Evolutionary conservation across 2,888 invertebrate species (phyloP).

Genomic region (Conomelus anceps): DNA sequence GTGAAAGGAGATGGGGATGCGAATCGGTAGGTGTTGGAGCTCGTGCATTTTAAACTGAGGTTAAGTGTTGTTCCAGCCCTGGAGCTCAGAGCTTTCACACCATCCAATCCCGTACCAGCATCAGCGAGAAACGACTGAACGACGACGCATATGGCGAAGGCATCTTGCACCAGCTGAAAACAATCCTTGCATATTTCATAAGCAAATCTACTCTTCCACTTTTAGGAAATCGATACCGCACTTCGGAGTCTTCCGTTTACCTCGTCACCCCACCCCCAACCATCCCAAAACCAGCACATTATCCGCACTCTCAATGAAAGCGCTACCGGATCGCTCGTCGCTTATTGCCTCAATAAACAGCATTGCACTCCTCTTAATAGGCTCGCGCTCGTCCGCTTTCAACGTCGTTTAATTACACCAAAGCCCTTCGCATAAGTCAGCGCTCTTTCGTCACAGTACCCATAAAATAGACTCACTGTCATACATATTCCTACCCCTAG

Average conservation of each 20-base stretch:
- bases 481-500: neutral
- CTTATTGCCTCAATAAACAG: neutral
- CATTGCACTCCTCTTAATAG: neutral
- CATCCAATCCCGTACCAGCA: neutral
- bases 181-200: slow-evolving; percentile 11
- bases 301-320: neutral
- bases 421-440: neutral
- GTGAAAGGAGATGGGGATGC: neutral
- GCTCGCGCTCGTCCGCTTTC: neutral
- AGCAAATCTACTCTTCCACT: slow-evolving; percentile 4
- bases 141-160: neutral
- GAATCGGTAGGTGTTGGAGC: neutral
- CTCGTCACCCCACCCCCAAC: neutral
- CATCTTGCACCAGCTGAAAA: neutral
- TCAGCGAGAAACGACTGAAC: neutral
- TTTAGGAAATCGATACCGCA: neutral
- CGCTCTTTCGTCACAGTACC: neutral
- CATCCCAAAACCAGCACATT: neutral
- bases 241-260: neutral
- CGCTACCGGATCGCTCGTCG: neutral
- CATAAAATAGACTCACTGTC: neutral
- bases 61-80: neutral
- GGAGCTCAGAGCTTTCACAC: neutral
- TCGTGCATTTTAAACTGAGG: slow-evolving; percentile 5
- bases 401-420: neutral